Conservation (phyloP, 2,797 vertebrate genomes). For the Gorsachius magnificus region DNA sequence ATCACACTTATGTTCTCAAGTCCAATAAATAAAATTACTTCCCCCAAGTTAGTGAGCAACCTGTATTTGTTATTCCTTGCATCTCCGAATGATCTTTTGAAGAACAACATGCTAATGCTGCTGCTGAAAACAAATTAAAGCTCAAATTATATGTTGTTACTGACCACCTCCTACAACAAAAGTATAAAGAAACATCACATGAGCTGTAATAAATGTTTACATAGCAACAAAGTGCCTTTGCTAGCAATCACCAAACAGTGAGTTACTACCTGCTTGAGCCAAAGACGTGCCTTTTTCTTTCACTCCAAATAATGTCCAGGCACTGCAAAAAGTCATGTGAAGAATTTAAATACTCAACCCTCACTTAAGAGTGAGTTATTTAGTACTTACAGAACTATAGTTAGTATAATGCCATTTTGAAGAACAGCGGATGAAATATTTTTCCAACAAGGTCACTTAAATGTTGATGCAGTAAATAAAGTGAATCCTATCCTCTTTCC, state of each 20-base stretch:
- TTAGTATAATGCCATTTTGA: background rate
- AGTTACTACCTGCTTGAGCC: background rate
- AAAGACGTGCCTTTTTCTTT: background rate
- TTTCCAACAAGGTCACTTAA: background rate
- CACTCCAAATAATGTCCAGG: background rate
- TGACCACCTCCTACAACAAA: background rate
- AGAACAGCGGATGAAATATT: background rate
- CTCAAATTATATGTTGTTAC: background rate
- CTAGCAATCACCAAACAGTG: background rate
- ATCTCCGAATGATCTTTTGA: background rate
- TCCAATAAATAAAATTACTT: background rate
- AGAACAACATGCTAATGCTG: background rate
- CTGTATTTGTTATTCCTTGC: background rate
- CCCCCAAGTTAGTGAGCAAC: background rate
- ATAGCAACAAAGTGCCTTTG: background rate
- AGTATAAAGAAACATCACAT: background rate
- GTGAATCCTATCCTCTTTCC: background rate
- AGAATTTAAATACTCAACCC: constrained; percentile 3
- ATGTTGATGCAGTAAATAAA: background rate
- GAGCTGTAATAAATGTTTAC: constrained; percentile 13
- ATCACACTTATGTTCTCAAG: background rate
- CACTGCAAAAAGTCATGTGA: constrained; percentile 22
- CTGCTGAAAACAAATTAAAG: background rate
- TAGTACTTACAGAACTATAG: background rate
- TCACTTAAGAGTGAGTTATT: background rate